Evolutionary conservation across 23 tunicate genomes (phyloP).

Genomic region (Aplidium turbinatum): DNA sequence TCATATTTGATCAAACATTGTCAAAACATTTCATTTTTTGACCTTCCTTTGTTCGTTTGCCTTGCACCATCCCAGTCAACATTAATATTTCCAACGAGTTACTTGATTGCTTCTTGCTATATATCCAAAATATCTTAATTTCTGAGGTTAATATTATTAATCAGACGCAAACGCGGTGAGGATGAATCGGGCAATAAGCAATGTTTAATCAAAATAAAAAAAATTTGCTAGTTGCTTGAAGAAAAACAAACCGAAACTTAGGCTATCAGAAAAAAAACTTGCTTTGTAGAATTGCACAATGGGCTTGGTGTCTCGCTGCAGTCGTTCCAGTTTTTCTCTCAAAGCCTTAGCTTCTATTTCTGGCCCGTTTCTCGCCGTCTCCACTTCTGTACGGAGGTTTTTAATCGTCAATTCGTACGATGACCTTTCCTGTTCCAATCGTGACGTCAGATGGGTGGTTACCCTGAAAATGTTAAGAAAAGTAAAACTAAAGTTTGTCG

Average conservation of each 20-base stretch:
- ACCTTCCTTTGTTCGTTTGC: no score
- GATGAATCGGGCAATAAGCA: no score
- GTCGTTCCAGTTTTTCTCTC: constrained; percentile 46
- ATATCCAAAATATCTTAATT: no score
- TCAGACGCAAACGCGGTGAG: no score
- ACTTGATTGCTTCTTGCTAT: no score
- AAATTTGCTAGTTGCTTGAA: background rate
- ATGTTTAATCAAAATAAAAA: no score
- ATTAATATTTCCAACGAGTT: no score
- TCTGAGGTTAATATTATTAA: no score
- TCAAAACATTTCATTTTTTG: no score
- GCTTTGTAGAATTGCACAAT: constrained; percentile 69
- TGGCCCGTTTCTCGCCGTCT: constrained; percentile 50
- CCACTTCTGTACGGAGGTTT: constrained; percentile 39
- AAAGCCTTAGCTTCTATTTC: constrained; percentile 56
- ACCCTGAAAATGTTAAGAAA: constrained; percentile 3
- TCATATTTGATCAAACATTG: no score
- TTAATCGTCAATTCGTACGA: constrained; percentile 12
- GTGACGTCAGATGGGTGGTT: constrained; percentile 9
- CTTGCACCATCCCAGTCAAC: no score
- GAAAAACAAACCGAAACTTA: background rate
- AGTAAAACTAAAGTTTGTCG: background rate
- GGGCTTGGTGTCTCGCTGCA: constrained; percentile 58
- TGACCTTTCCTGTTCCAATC: constrained; percentile 33
- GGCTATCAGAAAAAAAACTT: background rate